Conservation (phyloP, 2,113 vertebrate species). For the Prunella himalayana region DNA sequence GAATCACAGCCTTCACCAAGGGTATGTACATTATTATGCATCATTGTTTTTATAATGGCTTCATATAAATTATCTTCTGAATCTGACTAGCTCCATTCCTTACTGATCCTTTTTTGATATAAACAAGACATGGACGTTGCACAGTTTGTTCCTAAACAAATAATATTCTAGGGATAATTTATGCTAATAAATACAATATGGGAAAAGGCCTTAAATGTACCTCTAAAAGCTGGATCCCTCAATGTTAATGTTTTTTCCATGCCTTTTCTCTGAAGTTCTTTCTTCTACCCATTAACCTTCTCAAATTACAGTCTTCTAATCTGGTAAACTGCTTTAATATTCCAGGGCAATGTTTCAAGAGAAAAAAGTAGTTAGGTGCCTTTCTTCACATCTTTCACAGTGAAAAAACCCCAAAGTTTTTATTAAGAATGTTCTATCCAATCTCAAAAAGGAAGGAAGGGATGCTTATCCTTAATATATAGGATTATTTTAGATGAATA, state of each 20-base stretch:
- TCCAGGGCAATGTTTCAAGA: not conserved
- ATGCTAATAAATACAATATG: not conserved
- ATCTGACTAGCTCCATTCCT: not conserved
- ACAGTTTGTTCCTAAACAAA: not conserved
- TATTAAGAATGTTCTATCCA: not conserved
- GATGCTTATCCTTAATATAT: not conserved
- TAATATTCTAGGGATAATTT: not conserved
- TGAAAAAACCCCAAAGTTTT: rapidly evolving
- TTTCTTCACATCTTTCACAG: not conserved
- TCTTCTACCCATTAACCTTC: not conserved
- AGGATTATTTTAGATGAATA: too few relatives aligned
- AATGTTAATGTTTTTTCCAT: not conserved
- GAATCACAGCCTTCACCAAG: not conserved
- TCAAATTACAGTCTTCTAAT: not conserved
- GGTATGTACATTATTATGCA: not conserved
- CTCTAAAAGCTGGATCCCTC: not conserved
- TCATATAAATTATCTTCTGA: not conserved
- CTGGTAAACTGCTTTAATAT: not conserved
- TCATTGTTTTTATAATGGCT: not conserved
- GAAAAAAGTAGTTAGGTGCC: not conserved
- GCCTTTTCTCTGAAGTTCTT: not conserved
- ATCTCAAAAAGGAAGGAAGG: not conserved
- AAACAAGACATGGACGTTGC: not conserved
- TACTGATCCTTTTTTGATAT: not conserved
- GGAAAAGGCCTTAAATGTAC: not conserved